Evolutionary conservation across 2,888 invertebrate genomes (phyloP).

Genomic region (Phorcus lineatus): DNA sequence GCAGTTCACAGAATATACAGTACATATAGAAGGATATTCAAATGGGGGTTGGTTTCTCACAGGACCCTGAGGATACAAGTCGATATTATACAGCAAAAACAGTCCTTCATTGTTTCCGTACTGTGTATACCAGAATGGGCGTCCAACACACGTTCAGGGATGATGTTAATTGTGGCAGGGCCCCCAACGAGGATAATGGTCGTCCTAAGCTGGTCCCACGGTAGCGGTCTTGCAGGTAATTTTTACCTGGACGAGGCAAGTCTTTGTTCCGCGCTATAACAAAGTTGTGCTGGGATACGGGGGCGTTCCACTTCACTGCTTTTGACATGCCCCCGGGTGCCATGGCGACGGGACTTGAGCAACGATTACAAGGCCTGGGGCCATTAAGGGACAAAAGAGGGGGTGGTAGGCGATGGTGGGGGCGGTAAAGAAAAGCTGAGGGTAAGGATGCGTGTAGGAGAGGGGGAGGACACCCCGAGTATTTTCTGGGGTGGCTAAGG

Average conservation of each 20-base stretch:
- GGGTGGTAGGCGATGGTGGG: not conserved
- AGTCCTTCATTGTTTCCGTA: too few species aligned
- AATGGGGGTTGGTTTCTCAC: too few species aligned
- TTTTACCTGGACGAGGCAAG: not conserved
- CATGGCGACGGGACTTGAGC: not conserved
- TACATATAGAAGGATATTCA: too few species aligned
- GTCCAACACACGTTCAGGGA: too few species aligned
- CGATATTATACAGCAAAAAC: too few species aligned
- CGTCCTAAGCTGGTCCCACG: not conserved
- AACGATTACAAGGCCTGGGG: not conserved
- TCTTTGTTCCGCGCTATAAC: not conserved
- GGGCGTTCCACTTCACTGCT: not conserved
- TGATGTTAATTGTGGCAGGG: not conserved
- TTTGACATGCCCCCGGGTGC: constrained; percentile 1
- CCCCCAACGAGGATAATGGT: not conserved
- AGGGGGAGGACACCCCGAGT: not conserved
- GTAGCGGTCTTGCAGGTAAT: not conserved
- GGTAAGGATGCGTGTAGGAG: not conserved
- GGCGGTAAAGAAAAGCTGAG: too few species aligned
- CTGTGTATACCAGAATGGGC: too few species aligned
- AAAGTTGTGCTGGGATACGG: not conserved
- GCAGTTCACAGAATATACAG: too few species aligned
- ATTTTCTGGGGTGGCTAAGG: too few species aligned
- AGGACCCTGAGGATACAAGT: too few species aligned
- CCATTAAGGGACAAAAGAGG: not conserved